These are phyloP conservation scores for Eupithecia abbreviata DNA, from an alignment of 2,888 invertebrate genomes.

Conservation along the genomic window DNA sequence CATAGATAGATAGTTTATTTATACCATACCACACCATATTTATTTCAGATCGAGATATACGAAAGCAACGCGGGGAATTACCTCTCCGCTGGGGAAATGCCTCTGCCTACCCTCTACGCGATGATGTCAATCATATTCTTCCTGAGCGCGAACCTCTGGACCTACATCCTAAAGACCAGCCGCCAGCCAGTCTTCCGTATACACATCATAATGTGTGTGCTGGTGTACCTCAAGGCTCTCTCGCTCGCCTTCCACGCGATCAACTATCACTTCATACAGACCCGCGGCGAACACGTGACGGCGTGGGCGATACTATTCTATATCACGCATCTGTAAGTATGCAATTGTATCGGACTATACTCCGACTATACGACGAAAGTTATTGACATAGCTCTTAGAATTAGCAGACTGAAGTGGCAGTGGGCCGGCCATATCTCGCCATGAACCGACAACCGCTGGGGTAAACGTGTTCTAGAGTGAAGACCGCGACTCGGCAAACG, in stretches of 20 bases:
- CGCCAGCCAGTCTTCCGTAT: slow-evolving; percentile 94
- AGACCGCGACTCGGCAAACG: no score
- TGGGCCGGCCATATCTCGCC: no score
- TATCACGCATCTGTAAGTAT: slow-evolving; percentile 96
- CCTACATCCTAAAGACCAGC: slow-evolving; percentile 92
- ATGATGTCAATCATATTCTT: slow-evolving; percentile 96
- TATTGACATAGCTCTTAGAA: no score
- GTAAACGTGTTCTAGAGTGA: no score
- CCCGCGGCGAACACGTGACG: slow-evolving; percentile 95
- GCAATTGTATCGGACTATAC: background rate
- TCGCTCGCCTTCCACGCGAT: slow-evolving; percentile 97
- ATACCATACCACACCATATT: background rate
- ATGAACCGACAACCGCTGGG: no score
- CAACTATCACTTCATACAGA: slow-evolving; percentile 97
- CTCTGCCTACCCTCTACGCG: slow-evolving; percentile 95
- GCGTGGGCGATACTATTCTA: slow-evolving; percentile 99
- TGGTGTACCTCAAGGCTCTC: slow-evolving; percentile 95
- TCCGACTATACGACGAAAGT: no score
- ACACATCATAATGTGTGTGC: slow-evolving; percentile 97
- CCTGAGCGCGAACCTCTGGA: slow-evolving; percentile 95
- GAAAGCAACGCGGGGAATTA: slow-evolving; percentile 94
- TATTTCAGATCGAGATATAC: slow-evolving; percentile 90
- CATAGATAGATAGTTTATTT: no score
- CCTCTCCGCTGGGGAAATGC: slow-evolving; percentile 98
- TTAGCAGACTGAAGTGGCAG: no score